A percentile compares a stretch with the other conserved stretches of the same genome.
Conservation (phyloP, 2,113 vertebrate species). For the Diglossa brunneiventris region DNA sequence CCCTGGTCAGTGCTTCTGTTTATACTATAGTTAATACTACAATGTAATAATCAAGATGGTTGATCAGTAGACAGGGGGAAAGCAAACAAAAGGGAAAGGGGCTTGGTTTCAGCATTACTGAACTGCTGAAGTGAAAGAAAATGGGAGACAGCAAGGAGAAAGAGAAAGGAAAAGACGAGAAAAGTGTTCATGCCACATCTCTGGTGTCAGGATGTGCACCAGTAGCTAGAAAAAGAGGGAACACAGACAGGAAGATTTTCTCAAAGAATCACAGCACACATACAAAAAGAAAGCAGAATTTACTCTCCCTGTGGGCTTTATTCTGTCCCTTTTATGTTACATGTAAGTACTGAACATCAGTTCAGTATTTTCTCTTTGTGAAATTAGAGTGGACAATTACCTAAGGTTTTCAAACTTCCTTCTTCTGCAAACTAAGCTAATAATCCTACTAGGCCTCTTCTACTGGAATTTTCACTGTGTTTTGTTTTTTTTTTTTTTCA, state of each 20-base stretch:
- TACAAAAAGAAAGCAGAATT: not conserved
- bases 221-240: not conserved
- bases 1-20: constrained; percentile 37
- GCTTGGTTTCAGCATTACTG: constrained; percentile 2
- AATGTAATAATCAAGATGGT: constrained; percentile 11
- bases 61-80: constrained; percentile 27
- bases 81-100: constrained; percentile 36
- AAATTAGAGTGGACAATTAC: not conserved
- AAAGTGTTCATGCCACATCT: not conserved
- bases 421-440: not conserved
- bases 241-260: not conserved
- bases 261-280: not conserved
- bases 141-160: not conserved
- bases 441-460: not conserved
- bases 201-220: not conserved
- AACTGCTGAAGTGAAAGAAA: not conserved
- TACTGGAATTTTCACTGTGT: not conserved
- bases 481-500: not conserved
- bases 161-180: not conserved
- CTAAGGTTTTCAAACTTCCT: not conserved
- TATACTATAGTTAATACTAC: constrained; percentile 26
- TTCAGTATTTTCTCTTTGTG: not conserved
- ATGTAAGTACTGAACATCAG: not conserved
- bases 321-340: not conserved
- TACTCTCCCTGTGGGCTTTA: not conserved